phyloP scores from a whole-genome alignment of 1,140 invertebrate genomes.

The Drosophila ogumai region DNA sequence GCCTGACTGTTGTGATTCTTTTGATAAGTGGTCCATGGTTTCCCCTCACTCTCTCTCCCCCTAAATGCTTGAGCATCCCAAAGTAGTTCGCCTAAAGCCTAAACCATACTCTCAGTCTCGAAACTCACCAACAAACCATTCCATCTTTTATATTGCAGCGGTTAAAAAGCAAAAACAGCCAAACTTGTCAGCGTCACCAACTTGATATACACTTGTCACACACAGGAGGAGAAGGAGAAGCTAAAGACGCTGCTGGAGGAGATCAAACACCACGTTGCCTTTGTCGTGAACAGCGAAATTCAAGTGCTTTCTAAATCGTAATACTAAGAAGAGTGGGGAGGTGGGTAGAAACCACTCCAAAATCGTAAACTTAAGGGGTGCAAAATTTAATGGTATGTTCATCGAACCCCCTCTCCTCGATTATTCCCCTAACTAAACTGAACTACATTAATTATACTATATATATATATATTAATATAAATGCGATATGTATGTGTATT shows the following conservation, averaged over 20 bases:
- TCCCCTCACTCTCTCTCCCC: not conserved
- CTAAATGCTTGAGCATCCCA: not conserved
- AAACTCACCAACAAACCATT: not conserved
- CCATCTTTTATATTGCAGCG: conserved; percentile 17
- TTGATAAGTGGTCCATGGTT: conserved; percentile 2
- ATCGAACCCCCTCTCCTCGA: not conserved
- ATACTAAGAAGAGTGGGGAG: conserved; percentile 15
- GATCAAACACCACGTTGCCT: conserved; percentile 72
- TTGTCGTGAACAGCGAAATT: conserved; percentile 62
- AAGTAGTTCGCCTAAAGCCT: not conserved
- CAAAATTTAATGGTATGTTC: conserved; percentile 2
- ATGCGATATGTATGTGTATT: not conserved
- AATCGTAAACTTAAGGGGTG: conserved; percentile 18
- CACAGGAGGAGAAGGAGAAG: not conserved
- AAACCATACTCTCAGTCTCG: not conserved
- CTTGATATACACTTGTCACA: not conserved
- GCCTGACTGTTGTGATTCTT: conserved; percentile 25
- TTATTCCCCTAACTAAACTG: conserved; percentile 23
- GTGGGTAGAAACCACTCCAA: conserved; percentile 1
- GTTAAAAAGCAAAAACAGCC: conserved; percentile 6
- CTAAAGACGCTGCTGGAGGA: conserved; percentile 5
- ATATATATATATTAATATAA: conserved; percentile 6
- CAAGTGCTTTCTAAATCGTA: conserved; percentile 70
- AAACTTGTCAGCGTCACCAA: conserved; percentile 25
- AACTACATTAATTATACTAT: conserved; percentile 60